Percentiles rank a stretch among this genome's conserved stretches.
phyloP scores from a whole-genome alignment of 1,140 invertebrate species.

The Carposina sasakii region DNA sequence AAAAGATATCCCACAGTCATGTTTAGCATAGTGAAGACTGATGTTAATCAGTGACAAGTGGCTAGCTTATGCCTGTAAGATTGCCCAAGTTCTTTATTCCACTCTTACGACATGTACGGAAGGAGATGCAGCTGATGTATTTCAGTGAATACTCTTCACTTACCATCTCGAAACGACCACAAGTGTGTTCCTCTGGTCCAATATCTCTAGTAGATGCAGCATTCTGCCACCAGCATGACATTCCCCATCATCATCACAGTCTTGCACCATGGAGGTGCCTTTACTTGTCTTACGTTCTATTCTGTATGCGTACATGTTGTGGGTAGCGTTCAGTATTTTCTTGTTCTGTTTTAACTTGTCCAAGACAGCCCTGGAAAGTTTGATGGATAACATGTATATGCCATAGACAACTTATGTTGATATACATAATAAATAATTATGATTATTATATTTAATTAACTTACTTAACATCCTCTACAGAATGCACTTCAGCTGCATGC shows the following conservation, averaged over 20 bases:
- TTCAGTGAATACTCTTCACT: no score
- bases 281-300: conserved; percentile 45
- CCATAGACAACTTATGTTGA: no score
- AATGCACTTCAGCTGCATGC: conserved; percentile 79
- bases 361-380: conserved; percentile 75
- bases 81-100: no score
- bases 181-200: conserved; percentile 82
- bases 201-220: conserved; percentile 84
- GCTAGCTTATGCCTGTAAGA: no score
- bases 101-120: no score
- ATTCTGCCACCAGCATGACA: conserved; percentile 85
- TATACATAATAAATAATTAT: no score
- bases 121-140: no score
- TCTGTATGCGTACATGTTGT: conserved; percentile 87
- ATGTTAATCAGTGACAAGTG: no score
- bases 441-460: no score
- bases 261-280: conserved; percentile 67
- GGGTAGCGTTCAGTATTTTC: conserved; percentile 86
- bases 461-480: conserved; percentile 78
- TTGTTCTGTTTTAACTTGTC: conserved; percentile 80
- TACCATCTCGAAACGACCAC: conserved; percentile 89
- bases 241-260: conserved; percentile 93
- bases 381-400: no score
- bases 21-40: no score
- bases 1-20: no score